These are phyloP conservation scores for Sciurus niger DNA, from an alignment of 2,113 vertebrate species.

Conservation along the genomic window DNA sequence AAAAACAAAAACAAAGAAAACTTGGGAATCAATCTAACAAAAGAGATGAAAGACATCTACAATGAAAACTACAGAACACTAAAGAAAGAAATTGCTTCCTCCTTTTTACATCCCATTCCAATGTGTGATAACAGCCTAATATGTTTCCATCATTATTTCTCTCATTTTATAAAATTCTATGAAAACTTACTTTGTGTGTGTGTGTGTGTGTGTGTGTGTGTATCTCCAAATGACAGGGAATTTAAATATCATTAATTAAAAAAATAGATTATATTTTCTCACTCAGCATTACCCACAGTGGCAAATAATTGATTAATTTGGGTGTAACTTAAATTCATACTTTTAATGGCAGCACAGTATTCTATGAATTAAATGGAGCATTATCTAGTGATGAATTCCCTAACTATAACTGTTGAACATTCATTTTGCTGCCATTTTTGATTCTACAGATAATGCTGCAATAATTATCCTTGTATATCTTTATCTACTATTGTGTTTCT, in stretches of 20 bases:
- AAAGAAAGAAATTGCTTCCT: not conserved
- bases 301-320: not conserved
- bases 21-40: too few species aligned
- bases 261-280: constrained; percentile 32
- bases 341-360: constrained; percentile 26
- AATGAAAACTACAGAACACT: too few species aligned
- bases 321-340: constrained; percentile 1
- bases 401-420: not conserved
- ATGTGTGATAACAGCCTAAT: not conserved
- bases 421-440: constrained; percentile 31
- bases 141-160: not conserved
- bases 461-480: not conserved
- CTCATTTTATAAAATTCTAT: constrained; percentile 14
- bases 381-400: not conserved
- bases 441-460: not conserved
- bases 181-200: not conserved
- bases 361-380: not conserved
- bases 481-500: not conserved
- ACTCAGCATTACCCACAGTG: not conserved
- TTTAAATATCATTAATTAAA: constrained; percentile 28
- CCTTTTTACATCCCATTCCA: not conserved
- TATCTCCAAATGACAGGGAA: not conserved
- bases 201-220: too few species aligned
- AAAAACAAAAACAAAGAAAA: too few species aligned
- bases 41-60: too few species aligned